Evolutionary conservation across 2,113 vertebrate genomes (phyloP).

Genomic region (Gopherus flavomarginatus): DNA sequence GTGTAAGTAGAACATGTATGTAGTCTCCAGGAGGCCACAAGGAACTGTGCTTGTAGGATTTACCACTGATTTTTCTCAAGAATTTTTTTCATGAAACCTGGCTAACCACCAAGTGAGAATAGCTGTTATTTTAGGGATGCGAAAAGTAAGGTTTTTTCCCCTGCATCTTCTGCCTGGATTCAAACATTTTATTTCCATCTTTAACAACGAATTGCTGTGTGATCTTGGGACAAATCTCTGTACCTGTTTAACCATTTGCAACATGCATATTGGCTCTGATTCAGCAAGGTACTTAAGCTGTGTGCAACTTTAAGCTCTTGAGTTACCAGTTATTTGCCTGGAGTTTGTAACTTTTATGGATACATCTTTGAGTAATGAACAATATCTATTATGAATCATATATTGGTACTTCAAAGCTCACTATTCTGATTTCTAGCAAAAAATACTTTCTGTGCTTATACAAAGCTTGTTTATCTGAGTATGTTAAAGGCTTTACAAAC

Average conservation of each 20-base stretch:
- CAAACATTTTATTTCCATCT: background rate
- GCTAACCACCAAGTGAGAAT: background rate
- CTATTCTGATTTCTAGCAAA: background rate
- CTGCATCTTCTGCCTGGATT: background rate
- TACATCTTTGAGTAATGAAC: background rate
- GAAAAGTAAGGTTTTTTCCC: background rate
- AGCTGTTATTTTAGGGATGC: background rate
- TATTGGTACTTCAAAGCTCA: background rate
- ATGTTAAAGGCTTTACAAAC: background rate
- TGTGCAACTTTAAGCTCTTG: background rate
- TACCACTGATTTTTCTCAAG: background rate
- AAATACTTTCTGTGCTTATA: background rate
- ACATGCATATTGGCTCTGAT: background rate
- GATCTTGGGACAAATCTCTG: accelerated
- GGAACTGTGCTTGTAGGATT: background rate
- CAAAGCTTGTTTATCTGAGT: background rate
- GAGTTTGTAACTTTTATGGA: background rate
- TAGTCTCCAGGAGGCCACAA: background rate
- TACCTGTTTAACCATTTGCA: background rate
- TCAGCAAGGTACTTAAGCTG: background rate
- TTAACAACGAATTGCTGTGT: background rate
- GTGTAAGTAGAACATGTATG: background rate
- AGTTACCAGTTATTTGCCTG: background rate
- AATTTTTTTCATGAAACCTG: background rate
- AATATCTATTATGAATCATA: background rate